Conservation (phyloP, 2,888 invertebrate species). For the Ormyrus pomaceus region DNA sequence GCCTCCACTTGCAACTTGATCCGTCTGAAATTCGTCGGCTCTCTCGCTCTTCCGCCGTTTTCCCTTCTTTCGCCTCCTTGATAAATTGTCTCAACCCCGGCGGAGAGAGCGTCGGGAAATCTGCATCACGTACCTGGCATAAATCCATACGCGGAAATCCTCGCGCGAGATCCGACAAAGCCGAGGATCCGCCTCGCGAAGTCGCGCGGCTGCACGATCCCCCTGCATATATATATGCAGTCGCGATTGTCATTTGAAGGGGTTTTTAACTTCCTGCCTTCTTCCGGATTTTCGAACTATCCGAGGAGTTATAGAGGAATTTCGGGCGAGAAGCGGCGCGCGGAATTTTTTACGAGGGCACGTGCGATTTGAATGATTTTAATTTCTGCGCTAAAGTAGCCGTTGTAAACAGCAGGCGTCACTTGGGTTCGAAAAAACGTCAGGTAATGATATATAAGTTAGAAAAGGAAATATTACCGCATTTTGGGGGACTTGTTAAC, state of each 20-base stretch:
- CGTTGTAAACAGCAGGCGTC: no score
- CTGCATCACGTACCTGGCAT: conserved; percentile 40
- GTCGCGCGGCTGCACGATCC: conserved; percentile 17
- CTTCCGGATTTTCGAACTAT: background rate
- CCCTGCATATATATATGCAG: background rate
- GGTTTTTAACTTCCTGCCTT: conserved; percentile 1
- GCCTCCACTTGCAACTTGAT: background rate
- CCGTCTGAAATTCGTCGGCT: background rate
- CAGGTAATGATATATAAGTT: no score
- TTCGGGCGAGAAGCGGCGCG: no score
- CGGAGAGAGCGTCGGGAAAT: background rate
- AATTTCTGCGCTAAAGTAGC: no score
- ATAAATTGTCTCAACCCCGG: conserved; percentile 24
- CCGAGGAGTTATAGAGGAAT: no score
- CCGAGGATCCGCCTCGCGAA: conserved; percentile 19
- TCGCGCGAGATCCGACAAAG: background rate
- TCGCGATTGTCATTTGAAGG: conserved; percentile 2
- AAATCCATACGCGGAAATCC: conserved; percentile 31
- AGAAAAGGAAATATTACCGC: no score
- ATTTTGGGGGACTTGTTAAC: no score
- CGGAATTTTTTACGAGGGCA: no score
- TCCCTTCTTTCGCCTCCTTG: background rate
- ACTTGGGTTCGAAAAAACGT: no score
- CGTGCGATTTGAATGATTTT: no score
- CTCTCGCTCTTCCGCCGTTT: background rate